Evolutionary conservation across 2,888 invertebrate genomes (phyloP).

Genomic region (Andrena camellia): DNA sequence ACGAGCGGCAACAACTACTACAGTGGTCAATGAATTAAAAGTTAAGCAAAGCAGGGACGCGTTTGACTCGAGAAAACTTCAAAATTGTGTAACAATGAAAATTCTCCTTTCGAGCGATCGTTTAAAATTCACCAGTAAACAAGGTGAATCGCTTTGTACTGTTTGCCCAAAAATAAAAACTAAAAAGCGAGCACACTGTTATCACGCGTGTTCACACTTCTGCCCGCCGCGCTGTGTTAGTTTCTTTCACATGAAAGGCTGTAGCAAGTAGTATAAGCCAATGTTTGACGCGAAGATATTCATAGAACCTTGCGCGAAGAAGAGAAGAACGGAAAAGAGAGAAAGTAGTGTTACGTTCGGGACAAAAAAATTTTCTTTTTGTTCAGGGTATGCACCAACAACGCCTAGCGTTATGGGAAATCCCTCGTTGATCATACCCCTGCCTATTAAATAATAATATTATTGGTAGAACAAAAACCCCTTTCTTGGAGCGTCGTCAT

Average conservation of each 20-base stretch:
- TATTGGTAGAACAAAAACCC: too few relatives aligned
- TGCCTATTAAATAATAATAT: too few relatives aligned
- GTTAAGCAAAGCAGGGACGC: constrained; percentile 1
- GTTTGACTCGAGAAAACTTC: background rate
- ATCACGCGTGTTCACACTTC: background rate
- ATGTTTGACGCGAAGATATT: background rate
- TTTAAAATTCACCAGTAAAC: background rate
- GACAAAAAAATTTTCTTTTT: too few relatives aligned
- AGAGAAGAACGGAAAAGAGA: background rate
- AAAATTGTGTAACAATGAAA: background rate
- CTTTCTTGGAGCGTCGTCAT: too few relatives aligned
- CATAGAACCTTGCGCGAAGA: background rate
- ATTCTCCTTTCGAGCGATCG: constrained; percentile 13
- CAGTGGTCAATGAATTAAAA: background rate
- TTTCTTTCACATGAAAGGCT: background rate
- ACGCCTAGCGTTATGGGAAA: too few relatives aligned
- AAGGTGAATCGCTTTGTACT: background rate
- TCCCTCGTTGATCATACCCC: too few relatives aligned
- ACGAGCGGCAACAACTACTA: background rate
- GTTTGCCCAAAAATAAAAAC: background rate
- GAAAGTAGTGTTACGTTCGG: too few relatives aligned
- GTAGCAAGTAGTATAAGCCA: background rate
- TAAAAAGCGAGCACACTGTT: background rate
- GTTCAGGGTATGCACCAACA: too few relatives aligned
- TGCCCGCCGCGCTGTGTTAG: background rate